Percentiles rank a stretch among this genome's conserved stretches.
Evolutionary conservation across 2,113 vertebrate species (phyloP).

Genomic region (Barbus barbus): DNA sequence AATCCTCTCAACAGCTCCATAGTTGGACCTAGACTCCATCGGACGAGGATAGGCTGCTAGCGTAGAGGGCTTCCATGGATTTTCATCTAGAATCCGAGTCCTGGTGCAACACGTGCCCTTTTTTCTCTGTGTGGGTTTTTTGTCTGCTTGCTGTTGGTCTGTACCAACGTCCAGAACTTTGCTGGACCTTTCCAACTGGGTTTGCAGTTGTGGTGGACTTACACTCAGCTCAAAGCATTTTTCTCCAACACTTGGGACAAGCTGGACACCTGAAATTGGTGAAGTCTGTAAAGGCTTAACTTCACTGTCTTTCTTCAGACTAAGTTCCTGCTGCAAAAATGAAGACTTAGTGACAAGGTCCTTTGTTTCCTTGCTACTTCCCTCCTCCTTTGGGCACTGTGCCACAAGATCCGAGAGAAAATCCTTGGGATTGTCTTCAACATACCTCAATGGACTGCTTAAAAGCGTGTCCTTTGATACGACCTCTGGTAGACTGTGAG

Average conservation of each 20-base stretch:
- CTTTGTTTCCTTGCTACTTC: constrained; percentile 18
- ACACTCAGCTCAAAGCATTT: constrained; percentile 30
- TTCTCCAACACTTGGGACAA: constrained; percentile 44
- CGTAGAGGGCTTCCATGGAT: constrained; percentile 87
- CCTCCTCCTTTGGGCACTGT: constrained; percentile 14
- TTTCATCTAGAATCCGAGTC: constrained; percentile 78
- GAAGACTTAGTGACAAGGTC: constrained; percentile 47
- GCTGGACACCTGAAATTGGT: constrained; percentile 46
- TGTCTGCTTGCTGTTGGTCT: constrained; percentile 60
- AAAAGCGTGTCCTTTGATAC: constrained; percentile 20
- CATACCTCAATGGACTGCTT: background rate
- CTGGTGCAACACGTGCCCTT: constrained; percentile 59
- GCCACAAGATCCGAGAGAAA: background rate
- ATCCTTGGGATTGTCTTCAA: constrained; percentile 19
- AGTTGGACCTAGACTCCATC: constrained; percentile 90
- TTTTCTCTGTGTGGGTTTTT: constrained; percentile 57
- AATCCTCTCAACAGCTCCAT: constrained; percentile 90
- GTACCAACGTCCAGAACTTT: constrained; percentile 47
- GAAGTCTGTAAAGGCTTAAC: constrained; percentile 47
- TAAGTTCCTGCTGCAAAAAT: constrained; percentile 47
- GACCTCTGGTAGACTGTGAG: constrained; percentile 39
- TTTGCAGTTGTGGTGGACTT: constrained; percentile 49
- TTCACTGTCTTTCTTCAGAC: background rate
- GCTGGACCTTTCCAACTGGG: constrained; percentile 53
- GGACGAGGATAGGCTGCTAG: constrained; percentile 89